Percentiles rank a stretch among this genome's conserved stretches.
phyloP scores from a whole-genome alignment of 2,888 invertebrate genomes.

The Proisotoma minuta region DNA sequence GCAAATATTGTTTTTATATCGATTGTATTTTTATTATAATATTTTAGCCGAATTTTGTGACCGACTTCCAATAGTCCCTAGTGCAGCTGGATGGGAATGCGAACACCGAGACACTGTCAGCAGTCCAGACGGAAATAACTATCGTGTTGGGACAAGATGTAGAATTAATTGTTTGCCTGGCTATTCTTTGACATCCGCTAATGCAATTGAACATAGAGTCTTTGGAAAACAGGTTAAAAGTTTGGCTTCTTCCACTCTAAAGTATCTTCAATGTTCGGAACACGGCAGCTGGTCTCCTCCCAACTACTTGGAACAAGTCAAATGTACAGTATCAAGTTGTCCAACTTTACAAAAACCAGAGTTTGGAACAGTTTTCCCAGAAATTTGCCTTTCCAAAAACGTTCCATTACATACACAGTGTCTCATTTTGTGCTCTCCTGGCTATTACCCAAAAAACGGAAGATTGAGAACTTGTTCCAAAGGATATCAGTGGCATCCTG shows the following conservation, averaged over 20 bases:
- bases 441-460: slow-evolving; percentile 48
- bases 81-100: slow-evolving; percentile 46
- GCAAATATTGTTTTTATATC: too few species aligned
- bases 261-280: slow-evolving; percentile 38
- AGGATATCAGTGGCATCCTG: slow-evolving; percentile 46
- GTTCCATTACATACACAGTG: slow-evolving; percentile 52
- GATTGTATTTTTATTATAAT: neutral
- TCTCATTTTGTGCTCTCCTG: slow-evolving; percentile 45
- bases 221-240: slow-evolving; percentile 24
- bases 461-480: slow-evolving; percentile 46
- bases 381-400: slow-evolving; percentile 54
- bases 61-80: slow-evolving; percentile 36
- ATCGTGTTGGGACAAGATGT: slow-evolving; percentile 41
- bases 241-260: slow-evolving; percentile 7
- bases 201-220: slow-evolving; percentile 22
- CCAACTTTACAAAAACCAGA: slow-evolving; percentile 53
- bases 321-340: slow-evolving; percentile 50
- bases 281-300: slow-evolving; percentile 44
- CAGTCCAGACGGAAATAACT: slow-evolving; percentile 25
- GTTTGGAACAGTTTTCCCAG: slow-evolving; percentile 56
- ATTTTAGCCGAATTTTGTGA: slow-evolving; percentile 43
- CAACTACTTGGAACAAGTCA: slow-evolving; percentile 30
- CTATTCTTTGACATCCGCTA: slow-evolving; percentile 21
- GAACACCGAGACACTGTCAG: slow-evolving; percentile 32
- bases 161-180: slow-evolving; percentile 42